Percentiles rank a stretch among this genome's conserved stretches.
phyloP scores from a whole-genome alignment of 2,888 invertebrate species.

The Machimus rusticus region DNA sequence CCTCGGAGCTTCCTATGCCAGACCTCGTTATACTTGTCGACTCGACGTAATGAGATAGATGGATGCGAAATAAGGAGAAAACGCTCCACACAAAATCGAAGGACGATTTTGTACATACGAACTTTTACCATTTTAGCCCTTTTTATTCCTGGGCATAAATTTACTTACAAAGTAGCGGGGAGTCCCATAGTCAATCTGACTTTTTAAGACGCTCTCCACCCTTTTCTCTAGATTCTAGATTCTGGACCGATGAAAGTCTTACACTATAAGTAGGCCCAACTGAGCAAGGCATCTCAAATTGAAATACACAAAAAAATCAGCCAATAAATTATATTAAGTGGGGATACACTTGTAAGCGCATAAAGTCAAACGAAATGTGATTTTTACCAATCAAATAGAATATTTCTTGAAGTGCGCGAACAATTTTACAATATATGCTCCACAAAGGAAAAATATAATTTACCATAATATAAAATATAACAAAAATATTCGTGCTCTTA shows the following conservation, averaged over 20 bases:
- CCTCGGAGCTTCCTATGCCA: background rate
- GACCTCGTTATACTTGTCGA: slow-evolving; percentile 9
- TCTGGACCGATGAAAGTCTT: slow-evolving; percentile 1
- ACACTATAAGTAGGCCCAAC: slow-evolving; percentile 1
- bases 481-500: background rate
- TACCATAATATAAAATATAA: background rate
- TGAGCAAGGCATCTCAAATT: background rate
- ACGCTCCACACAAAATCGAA: background rate
- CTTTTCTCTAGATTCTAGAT: background rate
- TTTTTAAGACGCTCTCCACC: background rate
- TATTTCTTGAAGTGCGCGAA: background rate
- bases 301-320: background rate
- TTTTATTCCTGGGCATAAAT: slow-evolving; percentile 17
- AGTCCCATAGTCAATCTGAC: slow-evolving; percentile 21
- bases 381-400: background rate
- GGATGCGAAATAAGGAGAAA: slow-evolving; percentile 23
- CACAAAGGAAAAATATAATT: background rate
- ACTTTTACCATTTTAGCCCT: slow-evolving; percentile 14
- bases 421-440: background rate
- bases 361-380: background rate
- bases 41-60: background rate
- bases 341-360: background rate
- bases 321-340: slow-evolving; percentile 23
- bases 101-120: slow-evolving; percentile 13
- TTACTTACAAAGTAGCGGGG: slow-evolving; percentile 24